These are phyloP conservation scores for Hapalemur alaotrensis DNA, from an alignment of 2,797 vertebrate genomes.

Conservation along the genomic window DNA sequence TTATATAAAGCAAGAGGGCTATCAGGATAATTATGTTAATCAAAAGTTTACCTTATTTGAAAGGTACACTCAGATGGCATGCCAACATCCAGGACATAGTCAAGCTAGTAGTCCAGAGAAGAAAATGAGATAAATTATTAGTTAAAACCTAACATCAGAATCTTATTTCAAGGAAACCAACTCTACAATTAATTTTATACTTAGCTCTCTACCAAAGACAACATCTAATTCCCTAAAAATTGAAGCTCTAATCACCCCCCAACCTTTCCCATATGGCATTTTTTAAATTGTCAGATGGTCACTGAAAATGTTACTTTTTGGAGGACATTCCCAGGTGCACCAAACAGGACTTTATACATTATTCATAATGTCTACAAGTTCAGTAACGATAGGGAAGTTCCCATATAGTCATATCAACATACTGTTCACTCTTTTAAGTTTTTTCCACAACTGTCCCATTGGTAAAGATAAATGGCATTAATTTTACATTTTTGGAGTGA, in stretches of 20 bases:
- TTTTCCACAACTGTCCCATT: not conserved
- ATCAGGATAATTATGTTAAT: not conserved
- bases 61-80: not conserved
- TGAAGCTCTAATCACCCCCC: not conserved
- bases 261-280: not conserved
- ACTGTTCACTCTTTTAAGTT: not conserved
- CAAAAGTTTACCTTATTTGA: not conserved
- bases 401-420: not conserved
- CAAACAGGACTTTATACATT: not conserved
- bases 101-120: not conserved
- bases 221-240: not conserved
- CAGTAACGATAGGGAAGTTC: not conserved
- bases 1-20: not conserved
- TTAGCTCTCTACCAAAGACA: not conserved
- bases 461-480: conserved; percentile 55
- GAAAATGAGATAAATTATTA: not conserved
- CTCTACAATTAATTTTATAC: not conserved
- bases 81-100: not conserved
- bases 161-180: not conserved
- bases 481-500: conserved; percentile 45
- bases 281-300: not conserved
- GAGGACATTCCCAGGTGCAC: not conserved
- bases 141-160: not conserved
- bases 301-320: not conserved
- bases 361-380: not conserved